phyloP scores from a whole-genome alignment of 2,797 vertebrate species.

The Poecilia wingei region DNA sequence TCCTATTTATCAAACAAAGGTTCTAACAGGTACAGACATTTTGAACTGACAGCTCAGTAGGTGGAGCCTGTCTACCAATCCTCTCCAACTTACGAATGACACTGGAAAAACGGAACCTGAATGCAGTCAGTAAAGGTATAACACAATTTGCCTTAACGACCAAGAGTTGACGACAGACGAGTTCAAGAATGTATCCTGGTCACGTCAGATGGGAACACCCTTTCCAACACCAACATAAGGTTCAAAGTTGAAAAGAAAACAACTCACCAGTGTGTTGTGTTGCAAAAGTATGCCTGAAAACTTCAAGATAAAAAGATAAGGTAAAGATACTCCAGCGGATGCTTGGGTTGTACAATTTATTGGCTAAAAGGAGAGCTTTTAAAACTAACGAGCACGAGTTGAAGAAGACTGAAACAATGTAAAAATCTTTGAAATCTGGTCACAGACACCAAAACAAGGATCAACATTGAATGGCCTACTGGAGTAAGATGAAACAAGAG shows the following conservation, averaged over 20 bases:
- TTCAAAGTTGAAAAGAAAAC: background rate
- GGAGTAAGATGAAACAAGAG: too few species aligned
- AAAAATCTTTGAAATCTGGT: too few species aligned
- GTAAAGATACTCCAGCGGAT: background rate
- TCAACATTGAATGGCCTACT: too few species aligned
- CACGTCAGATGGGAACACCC: background rate
- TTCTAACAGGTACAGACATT: background rate
- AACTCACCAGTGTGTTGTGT: background rate
- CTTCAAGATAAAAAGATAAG: background rate
- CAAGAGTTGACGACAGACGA: background rate
- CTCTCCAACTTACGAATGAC: background rate
- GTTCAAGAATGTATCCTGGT: background rate
- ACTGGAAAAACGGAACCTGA: background rate
- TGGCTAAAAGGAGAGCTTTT: background rate
- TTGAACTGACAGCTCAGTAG: background rate
- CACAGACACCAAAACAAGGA: too few species aligned
- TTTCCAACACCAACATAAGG: background rate
- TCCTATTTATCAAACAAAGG: too few species aligned
- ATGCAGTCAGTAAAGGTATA: background rate
- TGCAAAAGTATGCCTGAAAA: background rate
- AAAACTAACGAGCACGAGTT: background rate
- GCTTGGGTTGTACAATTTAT: background rate
- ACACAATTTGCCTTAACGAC: background rate
- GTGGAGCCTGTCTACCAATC: background rate
- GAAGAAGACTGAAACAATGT: background rate